Conservation (phyloP, 2,888 invertebrate species). For the Spisula solida region DNA sequence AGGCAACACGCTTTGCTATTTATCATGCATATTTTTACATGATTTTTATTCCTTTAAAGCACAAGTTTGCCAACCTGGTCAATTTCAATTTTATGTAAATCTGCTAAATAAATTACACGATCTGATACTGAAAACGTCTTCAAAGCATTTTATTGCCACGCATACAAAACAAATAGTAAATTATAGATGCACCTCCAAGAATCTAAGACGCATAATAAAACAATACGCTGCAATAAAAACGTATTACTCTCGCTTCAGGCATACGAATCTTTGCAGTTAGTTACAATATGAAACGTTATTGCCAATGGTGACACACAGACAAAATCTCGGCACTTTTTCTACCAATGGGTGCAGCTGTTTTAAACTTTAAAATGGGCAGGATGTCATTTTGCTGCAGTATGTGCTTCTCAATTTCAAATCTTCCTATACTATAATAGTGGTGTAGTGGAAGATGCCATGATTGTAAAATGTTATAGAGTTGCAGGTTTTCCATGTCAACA, state of each 20-base stretch:
- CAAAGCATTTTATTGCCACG: conserved; percentile 22
- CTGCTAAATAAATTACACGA: conserved; percentile 16
- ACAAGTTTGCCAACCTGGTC: conserved; percentile 1
- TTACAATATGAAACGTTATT: not conserved
- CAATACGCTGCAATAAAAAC: conserved; percentile 13
- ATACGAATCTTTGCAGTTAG: conserved; percentile 6
- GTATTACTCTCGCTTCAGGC: conserved; percentile 18
- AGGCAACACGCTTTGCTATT: not conserved
- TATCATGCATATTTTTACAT: not conserved
- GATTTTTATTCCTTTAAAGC: not conserved
- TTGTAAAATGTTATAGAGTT: no score
- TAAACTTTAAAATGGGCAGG: not conserved
- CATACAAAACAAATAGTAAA: conserved; percentile 23
- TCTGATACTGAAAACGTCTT: not conserved
- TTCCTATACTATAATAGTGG: no score
- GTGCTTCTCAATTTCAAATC: no score
- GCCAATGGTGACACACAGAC: not conserved
- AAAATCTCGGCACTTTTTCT: not conserved
- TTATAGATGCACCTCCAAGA: conserved; percentile 24
- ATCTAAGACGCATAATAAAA: conserved; percentile 7
- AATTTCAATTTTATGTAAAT: conserved; percentile 26
- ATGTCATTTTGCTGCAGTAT: not conserved
- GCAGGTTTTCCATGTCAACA: no score
- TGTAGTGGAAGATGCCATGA: no score
- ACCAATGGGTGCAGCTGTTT: not conserved